phyloP scores from a whole-genome alignment of 2,113 vertebrate species.

The Psilopogon haemacephalus region DNA sequence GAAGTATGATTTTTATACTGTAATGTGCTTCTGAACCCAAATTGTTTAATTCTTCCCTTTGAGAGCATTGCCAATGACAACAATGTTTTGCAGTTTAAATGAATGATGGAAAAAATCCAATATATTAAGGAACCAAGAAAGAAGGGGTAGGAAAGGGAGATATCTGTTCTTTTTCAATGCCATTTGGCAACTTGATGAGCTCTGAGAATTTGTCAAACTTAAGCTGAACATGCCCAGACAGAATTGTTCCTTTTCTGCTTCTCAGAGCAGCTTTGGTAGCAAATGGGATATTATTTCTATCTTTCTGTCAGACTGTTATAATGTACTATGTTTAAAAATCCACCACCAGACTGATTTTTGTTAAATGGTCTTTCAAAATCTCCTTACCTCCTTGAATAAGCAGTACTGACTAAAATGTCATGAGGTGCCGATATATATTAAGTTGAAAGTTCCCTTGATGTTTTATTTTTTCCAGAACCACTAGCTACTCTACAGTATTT shows the following conservation, averaged over 20 bases:
- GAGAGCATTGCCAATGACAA: conserved; percentile 14
- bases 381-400: conserved; percentile 49
- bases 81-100: conserved; percentile 19
- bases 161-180: conserved; percentile 58
- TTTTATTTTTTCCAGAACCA: conserved; percentile 51
- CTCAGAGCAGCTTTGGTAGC: conserved; percentile 4
- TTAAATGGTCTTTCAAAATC: conserved; percentile 37
- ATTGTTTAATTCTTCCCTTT: conserved; percentile 39
- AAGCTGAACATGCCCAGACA: conserved; percentile 16
- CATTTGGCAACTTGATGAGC: conserved; percentile 36
- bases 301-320: conserved; percentile 37
- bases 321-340: conserved; percentile 36
- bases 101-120: not conserved
- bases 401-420: conserved; percentile 35
- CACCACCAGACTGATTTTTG: conserved; percentile 11
- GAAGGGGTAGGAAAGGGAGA: not conserved
- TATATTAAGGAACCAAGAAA: not conserved
- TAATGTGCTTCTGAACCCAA: conserved; percentile 16
- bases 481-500: conserved; percentile 2
- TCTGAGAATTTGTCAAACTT: conserved; percentile 47
- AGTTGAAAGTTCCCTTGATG: conserved; percentile 46
- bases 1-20: not conserved
- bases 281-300: conserved; percentile 39
- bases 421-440: conserved; percentile 56
- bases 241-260: conserved; percentile 17